A percentile compares a stretch with the other conserved stretches of the same genome.
Evolutionary conservation across 1,140 invertebrate genomes (phyloP).

Genomic region (Neodiprion fabricii): DNA sequence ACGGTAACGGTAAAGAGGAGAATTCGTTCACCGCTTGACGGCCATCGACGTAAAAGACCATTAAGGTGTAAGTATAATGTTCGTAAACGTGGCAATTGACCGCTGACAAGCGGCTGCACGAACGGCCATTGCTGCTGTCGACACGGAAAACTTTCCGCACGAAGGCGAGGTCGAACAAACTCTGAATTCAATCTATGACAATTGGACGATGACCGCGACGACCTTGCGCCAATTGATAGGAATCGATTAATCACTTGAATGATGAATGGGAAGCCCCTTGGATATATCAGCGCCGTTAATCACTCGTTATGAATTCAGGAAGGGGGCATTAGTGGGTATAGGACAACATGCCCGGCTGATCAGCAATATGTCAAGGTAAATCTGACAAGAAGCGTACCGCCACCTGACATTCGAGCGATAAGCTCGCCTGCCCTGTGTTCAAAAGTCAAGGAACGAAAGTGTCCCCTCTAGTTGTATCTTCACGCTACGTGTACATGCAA

Average conservation of each 20-base stretch:
- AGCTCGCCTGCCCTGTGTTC: background rate
- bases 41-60: no score
- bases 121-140: no score
- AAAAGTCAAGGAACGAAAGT: constrained; percentile 2
- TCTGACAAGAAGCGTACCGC: background rate
- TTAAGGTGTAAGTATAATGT: no score
- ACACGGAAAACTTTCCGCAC: no score
- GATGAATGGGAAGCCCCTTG: background rate
- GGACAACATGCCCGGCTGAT: background rate
- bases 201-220: no score
- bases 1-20: no score
- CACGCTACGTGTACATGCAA: background rate
- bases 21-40: no score
- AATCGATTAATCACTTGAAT: background rate
- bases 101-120: no score
- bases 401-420: background rate
- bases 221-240: background rate
- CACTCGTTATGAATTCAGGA: background rate
- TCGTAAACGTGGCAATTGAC: no score
- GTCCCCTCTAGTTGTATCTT: background rate
- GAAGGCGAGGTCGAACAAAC: no score
- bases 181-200: no score
- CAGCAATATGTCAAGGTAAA: background rate
- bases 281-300: background rate
- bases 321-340: background rate